Evolutionary conservation across 2,113 vertebrate species (phyloP), one percentile per base, ranked within the genome.

Genomic region (Tenebrosternarchus preto): DNA sequence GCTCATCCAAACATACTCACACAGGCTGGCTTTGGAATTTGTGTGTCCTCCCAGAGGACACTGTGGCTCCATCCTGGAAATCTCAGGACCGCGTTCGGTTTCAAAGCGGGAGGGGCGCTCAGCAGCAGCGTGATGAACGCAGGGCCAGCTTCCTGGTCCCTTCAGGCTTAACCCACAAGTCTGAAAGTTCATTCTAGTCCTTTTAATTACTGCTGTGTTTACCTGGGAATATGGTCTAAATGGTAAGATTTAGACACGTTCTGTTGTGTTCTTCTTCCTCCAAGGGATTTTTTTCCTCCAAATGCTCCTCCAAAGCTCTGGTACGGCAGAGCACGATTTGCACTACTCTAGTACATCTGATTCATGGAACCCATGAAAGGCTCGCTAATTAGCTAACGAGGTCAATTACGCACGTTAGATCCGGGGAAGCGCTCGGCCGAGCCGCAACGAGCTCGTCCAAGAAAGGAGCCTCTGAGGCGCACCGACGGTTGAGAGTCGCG

Each of bases 21-120:
- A 8, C 59, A 53, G 24, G 33, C 43, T 2, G 43, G 27, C 29
- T 20, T 24, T 15, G 27, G 63, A 33, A 15, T 6, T 5, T 19
- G 57, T 31, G 25, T 53, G 27, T 29, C 31, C 5, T 68, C 64
- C 3, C 19, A 16, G 36, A 17, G 5, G 5, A 73, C 1, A 19
- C 8, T 2, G 60, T 53, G 16, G 80, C 70, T 75, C 61, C 56
- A 29, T 61, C 12, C 43, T 6, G 5, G 19, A 74, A 55, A 74
- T 73, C 64, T 74, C 56, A 66, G 60, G 20, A 24, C 31, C n/a
- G 9, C 2, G 33, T 33, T 3, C 27, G 27, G 33, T 66, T 22
- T 63, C 24, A 29, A 16, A 4, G 16, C 17, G 25, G 16, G 25
- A 61, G 12, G 3, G 25, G 16, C 59, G 9, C 27, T 63, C 8